Evolutionary conservation across 1,140 invertebrate genomes (phyloP).

Genomic region (Cardiocondyla obscurior): DNA sequence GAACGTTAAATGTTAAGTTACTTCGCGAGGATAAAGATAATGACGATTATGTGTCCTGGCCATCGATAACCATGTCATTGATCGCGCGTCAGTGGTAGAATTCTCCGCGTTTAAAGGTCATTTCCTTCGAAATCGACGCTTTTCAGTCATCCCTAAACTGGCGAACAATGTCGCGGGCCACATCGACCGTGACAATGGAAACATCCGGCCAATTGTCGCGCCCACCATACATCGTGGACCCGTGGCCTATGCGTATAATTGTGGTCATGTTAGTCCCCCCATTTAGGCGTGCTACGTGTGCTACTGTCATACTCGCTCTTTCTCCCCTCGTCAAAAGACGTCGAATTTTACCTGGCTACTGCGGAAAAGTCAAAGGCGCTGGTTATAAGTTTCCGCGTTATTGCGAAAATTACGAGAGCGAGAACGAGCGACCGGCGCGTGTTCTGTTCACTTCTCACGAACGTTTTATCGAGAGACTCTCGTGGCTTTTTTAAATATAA

Average conservation of each 20-base stretch:
- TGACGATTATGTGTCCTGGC: slow-evolving; percentile 20
- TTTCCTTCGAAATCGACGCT: slow-evolving; percentile 74
- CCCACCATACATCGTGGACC: slow-evolving; percentile 64
- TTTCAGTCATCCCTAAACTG: slow-evolving; percentile 72
- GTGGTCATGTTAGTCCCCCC: slow-evolving; percentile 67
- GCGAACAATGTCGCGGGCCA: slow-evolving; percentile 75
- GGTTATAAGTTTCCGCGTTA: neutral
- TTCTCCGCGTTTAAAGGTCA: slow-evolving; percentile 63
- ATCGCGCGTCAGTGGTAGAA: slow-evolving; percentile 59
- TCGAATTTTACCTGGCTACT: slow-evolving; percentile 59
- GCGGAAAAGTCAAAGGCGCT: slow-evolving; percentile 24
- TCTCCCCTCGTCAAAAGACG: slow-evolving; percentile 17
- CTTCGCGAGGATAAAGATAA: slow-evolving; percentile 38
- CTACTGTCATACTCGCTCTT: slow-evolving; percentile 51
- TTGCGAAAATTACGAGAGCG: neutral
- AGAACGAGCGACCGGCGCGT: neutral
- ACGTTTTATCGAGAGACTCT: neutral
- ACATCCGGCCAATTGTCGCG: slow-evolving; percentile 82
- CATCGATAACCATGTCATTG: slow-evolving; percentile 38
- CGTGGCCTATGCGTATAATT: slow-evolving; percentile 63
- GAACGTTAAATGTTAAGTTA: neutral
- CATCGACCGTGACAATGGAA: slow-evolving; percentile 78
- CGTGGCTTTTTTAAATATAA: too few relatives aligned
- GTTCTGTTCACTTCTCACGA: too few relatives aligned
- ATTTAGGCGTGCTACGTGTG: slow-evolving; percentile 38